phyloP scores from a whole-genome alignment of 2,797 vertebrate species.

The Uromys caudimaculatus region DNA sequence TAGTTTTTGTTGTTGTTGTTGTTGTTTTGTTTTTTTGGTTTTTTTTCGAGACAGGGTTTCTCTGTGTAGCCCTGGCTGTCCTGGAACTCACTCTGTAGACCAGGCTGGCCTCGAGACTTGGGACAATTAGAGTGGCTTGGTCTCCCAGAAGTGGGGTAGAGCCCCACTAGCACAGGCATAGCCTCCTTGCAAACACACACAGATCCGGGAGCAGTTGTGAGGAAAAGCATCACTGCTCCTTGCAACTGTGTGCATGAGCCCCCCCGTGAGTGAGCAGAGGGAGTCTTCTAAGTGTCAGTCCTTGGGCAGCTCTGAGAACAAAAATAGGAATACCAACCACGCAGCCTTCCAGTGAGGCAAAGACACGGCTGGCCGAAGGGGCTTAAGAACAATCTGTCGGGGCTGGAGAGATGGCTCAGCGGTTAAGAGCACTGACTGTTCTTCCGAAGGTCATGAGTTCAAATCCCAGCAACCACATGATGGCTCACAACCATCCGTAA shows the following conservation, averaged over 20 bases:
- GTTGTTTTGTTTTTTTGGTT: no score
- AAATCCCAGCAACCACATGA: no score
- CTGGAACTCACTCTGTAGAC: no score
- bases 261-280: not conserved
- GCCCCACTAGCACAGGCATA: not conserved
- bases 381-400: not conserved
- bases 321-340: not conserved
- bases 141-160: not conserved
- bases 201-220: not conserved
- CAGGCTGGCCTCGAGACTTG: no score
- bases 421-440: no score
- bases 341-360: not conserved
- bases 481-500: no score
- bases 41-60: no score
- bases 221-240: not conserved
- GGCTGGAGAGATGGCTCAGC: no score
- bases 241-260: not conserved
- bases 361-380: not conserved
- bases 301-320: not conserved
- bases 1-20: no score
- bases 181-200: not conserved
- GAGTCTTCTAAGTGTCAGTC: not conserved
- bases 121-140: not conserved
- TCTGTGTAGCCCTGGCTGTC: no score
- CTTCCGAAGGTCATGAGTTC: no score